Conservation (phyloP, 2,888 invertebrate genomes). For the Oligia strigilis region DNA sequence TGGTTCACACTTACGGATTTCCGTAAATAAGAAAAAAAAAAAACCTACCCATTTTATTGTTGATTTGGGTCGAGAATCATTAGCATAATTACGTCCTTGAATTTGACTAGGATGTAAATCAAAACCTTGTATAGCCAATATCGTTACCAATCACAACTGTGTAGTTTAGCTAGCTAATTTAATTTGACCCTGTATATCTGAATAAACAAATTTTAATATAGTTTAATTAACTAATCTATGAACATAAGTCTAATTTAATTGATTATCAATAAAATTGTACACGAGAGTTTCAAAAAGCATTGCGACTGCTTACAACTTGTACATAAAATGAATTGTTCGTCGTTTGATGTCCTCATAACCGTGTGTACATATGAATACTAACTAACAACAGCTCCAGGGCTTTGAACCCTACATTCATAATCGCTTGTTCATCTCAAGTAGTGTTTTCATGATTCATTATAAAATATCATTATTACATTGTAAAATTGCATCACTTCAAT, state of each 20-base stretch:
- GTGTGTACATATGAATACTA: conserved; percentile 51
- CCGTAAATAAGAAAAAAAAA: too few relatives aligned
- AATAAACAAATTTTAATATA: background rate
- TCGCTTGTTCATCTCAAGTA: conserved; percentile 38
- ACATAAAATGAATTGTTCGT: conserved; percentile 23
- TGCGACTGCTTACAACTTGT: conserved; percentile 6
- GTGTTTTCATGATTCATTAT: conserved; percentile 24
- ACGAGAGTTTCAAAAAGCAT: conserved; percentile 7
- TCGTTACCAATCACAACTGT: background rate
- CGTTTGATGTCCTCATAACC: conserved; percentile 35
- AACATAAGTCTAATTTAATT: background rate
- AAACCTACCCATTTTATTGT: too few relatives aligned
- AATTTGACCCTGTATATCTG: background rate
- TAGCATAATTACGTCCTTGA: too few relatives aligned
- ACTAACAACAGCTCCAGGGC: conserved; percentile 37
- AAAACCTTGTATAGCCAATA: background rate
- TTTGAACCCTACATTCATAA: conserved; percentile 33
- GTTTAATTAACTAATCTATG: background rate
- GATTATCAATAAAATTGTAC: background rate
- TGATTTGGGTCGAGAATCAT: too few relatives aligned
- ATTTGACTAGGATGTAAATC: too few relatives aligned
- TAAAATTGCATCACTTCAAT: conserved; percentile 1
- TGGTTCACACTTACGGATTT: too few relatives aligned
- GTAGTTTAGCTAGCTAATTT: background rate
- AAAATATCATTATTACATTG: conserved; percentile 30